Base-by-base conservation (phyloP, 2,113 vertebrate genomes). In the Sclerurus mexicanus region DNA sequence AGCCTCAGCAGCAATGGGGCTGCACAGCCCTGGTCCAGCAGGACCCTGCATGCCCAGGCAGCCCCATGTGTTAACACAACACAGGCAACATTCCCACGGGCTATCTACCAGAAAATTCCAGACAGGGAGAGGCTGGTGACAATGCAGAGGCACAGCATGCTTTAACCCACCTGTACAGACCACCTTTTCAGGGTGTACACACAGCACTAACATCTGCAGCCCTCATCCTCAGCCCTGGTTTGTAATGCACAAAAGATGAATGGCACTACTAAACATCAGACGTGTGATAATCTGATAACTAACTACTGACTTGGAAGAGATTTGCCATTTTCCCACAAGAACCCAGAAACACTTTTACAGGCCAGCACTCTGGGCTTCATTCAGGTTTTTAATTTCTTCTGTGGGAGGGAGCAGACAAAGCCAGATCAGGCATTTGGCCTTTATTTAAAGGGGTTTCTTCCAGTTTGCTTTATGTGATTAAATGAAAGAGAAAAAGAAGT, bases 11-110 rank as follows among this genome's bases (percentile, higher is more conserved):
- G 35, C 17, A 66, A 30, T 13, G 14, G 20, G 42, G 35, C 81
- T 11, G 15, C 10, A 42, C 1, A 1, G 5, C 35, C 19, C 66
- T 18, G 37, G 17, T 52, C 50, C 37, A 56, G 68, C 67, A 86
- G 25, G 12, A 84, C 27, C 22, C 46, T 35, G 50, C 33, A 12
- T 2, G 9, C 28, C 50, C 46, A 58, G 28, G 24, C 25, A n/a
- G 9, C 15, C 21, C 12, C 35, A 14, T 0, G 0, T 3, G 4
- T 68, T 25, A 27, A 56, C 30, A 24, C 53, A 89, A 24, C 8
- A 71, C 1, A 1, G 49, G 37, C 24, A 67, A 31, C 6, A 28
- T 4, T 47, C 31, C 33, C 23, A 63, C 7, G 30, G 40, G 63
- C 37, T 69, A 31, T 10, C 37, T 62, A 40, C 13, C 9, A 62